phyloP scores from a whole-genome alignment of 1,140 invertebrate genomes.

The Aricia agestis region DNA sequence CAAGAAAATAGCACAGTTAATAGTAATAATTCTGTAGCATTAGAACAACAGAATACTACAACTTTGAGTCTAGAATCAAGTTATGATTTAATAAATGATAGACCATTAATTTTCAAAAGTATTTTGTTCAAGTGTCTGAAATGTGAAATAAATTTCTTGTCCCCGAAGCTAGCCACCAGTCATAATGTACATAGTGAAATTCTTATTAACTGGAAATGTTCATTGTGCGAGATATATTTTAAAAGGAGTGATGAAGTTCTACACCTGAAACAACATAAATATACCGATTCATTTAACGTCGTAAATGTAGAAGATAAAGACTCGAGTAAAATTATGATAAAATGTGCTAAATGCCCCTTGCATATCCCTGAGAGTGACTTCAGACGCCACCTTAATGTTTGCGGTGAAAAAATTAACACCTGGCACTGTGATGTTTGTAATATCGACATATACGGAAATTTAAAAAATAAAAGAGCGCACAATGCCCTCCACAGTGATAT shows the following conservation, averaged over 20 bases:
- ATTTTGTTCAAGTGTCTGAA: constrained; percentile 45
- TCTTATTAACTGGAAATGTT: constrained; percentile 49
- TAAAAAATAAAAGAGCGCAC: constrained; percentile 11
- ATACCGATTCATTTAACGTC: constrained; percentile 35
- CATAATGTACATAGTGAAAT: constrained; percentile 44
- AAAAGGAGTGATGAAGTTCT: constrained; percentile 40
- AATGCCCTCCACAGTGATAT: neutral
- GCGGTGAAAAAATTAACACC: constrained; percentile 30
- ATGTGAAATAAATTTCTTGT: constrained; percentile 51
- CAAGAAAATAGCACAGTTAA: neutral
- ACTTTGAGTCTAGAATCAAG: neutral
- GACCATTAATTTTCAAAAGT: constrained; percentile 27
- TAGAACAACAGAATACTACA: neutral
- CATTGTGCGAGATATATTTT: constrained; percentile 41
- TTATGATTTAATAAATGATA: constrained; percentile 4
- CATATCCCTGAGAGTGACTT: constrained; percentile 42
- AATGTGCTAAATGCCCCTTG: constrained; percentile 44
- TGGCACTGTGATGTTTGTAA: constrained; percentile 45
- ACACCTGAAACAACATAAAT: constrained; percentile 48
- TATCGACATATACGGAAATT: constrained; percentile 37
- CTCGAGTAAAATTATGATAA: constrained; percentile 36
- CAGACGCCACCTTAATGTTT: constrained; percentile 35
- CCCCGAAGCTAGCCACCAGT: constrained; percentile 35
- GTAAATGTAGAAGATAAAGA: constrained; percentile 31
- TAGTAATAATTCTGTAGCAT: neutral